These are phyloP conservation scores for Fulmarus glacialis DNA, from an alignment of 2,113 vertebrate species.

Conservation along the genomic window DNA sequence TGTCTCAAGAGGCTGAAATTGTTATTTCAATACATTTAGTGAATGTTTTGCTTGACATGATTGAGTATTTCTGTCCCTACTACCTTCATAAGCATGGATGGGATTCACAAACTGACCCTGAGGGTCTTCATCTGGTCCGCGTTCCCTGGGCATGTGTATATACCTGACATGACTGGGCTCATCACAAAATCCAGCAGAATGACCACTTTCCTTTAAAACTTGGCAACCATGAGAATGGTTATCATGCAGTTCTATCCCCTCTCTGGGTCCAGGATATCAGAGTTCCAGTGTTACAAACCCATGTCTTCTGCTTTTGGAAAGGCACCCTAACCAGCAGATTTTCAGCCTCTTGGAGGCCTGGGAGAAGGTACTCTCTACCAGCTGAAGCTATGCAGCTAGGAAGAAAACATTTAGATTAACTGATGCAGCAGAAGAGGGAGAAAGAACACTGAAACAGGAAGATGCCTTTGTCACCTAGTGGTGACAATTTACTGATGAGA, in stretches of 20 bases:
- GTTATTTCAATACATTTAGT: neutral
- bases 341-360: neutral
- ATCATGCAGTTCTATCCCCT: neutral
- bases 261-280: neutral
- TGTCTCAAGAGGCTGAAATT: neutral
- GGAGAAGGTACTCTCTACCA: neutral
- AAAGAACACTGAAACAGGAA: neutral
- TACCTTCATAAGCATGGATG: neutral
- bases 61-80: neutral
- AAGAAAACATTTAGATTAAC: neutral
- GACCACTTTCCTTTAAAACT: neutral
- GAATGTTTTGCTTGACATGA: neutral
- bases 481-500: neutral
- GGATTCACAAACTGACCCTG: neutral
- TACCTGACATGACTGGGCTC: neutral
- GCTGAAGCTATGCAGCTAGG: neutral
- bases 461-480: neutral
- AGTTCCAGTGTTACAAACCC: neutral
- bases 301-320: neutral
- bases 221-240: neutral
- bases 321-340: neutral
- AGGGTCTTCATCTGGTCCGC: neutral
- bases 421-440: neutral
- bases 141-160: neutral
- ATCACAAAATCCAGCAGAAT: neutral